Evolutionary conservation across 1,140 invertebrate species (phyloP).

Genomic region (Bombus waltoni): DNA sequence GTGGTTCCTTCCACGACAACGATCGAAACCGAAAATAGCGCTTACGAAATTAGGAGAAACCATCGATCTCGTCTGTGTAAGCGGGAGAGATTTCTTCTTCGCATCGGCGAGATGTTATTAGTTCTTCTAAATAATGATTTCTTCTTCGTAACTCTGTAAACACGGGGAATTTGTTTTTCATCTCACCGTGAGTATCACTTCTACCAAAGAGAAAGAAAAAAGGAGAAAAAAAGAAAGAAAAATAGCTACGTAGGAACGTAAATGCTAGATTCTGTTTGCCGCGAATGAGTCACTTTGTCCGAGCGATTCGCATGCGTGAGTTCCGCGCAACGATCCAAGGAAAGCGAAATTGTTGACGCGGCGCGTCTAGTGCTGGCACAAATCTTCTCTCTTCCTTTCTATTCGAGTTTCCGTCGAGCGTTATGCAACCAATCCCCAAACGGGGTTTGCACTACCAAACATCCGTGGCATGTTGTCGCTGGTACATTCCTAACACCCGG

Average conservation of each 20-base stretch:
- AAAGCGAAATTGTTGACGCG: slow-evolving; percentile 54
- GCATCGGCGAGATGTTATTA: too few relatives aligned
- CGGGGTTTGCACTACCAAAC: slow-evolving; percentile 76
- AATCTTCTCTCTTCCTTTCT: slow-evolving; percentile 70
- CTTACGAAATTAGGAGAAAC: too few relatives aligned
- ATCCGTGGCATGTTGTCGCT: slow-evolving; percentile 73
- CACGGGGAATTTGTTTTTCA: neutral
- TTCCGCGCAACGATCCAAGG: neutral
- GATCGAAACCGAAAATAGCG: too few relatives aligned
- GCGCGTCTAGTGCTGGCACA: slow-evolving; percentile 71
- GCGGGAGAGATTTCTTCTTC: too few relatives aligned
- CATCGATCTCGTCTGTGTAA: too few relatives aligned
- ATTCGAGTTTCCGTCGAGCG: slow-evolving; percentile 71
- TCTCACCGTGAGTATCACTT: neutral
- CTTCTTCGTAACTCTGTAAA: too few relatives aligned
- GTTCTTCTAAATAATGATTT: too few relatives aligned
- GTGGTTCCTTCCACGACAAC: too few relatives aligned
- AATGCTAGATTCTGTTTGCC: neutral
- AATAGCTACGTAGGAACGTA: neutral
- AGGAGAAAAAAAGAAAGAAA: neutral
- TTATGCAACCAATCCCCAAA: slow-evolving; percentile 76
- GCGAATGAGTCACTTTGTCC: neutral
- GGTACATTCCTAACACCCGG: slow-evolving; percentile 70
- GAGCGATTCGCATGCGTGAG: neutral
- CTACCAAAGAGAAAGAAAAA: neutral